A percentile compares a stretch with the other conserved stretches of the same genome.
Evolutionary conservation across 2,888 invertebrate species (phyloP).

Genomic region (Charanyca ferruginea): DNA sequence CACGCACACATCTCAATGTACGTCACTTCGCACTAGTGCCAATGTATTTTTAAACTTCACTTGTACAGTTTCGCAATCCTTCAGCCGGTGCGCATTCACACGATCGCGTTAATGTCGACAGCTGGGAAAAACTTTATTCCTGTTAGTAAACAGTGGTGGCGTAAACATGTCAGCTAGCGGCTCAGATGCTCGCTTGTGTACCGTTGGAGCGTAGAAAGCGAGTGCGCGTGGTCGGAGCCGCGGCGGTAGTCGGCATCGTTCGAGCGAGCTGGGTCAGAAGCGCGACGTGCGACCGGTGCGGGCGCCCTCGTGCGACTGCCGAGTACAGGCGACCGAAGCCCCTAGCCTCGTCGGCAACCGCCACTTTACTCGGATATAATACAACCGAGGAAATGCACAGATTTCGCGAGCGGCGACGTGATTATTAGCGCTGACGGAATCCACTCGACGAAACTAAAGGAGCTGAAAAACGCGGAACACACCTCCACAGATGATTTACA

Average conservation of each 20-base stretch:
- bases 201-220: constrained; percentile 86
- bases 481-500: constrained; percentile 29
- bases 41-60: constrained; percentile 91
- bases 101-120: constrained; percentile 78
- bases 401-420: constrained; percentile 74
- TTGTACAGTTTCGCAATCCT: constrained; percentile 89
- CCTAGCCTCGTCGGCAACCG: constrained; percentile 44
- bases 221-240: constrained; percentile 71
- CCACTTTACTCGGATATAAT: constrained; percentile 65
- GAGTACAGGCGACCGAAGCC: constrained; percentile 53
- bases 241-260: constrained; percentile 76
- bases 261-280: constrained; percentile 56
- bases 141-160: constrained; percentile 74
- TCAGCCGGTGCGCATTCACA: constrained; percentile 83
- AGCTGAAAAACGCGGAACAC: constrained; percentile 43
- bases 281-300: constrained; percentile 80
- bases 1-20: constrained; percentile 87
- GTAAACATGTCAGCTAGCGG: constrained; percentile 84
- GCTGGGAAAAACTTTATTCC: constrained; percentile 79
- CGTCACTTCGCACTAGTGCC: constrained; percentile 87
- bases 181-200: constrained; percentile 76
- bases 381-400: constrained; percentile 78
- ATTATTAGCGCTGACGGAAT: constrained; percentile 72
- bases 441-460: constrained; percentile 41
- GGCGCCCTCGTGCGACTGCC: constrained; percentile 86